Evolutionary conservation across 2,113 vertebrate species (phyloP), one percentile per base, ranked within the genome.

Genomic region (Lophius piscatorius): DNA sequence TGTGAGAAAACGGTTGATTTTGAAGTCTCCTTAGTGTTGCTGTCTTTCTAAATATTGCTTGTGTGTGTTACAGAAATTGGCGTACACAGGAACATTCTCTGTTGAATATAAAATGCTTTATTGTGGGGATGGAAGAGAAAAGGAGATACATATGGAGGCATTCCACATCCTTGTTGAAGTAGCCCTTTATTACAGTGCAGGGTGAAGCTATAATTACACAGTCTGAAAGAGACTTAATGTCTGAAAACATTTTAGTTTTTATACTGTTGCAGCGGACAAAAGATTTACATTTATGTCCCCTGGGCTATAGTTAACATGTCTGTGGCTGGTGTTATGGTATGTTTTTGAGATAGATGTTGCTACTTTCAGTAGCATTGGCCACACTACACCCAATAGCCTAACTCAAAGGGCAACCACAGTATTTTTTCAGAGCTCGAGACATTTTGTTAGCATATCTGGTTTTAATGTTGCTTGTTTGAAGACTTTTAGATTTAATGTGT

Each of bases 111-210:
- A 12, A 52, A 48, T 33, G 16, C 35, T 47, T 70, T 40, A 26
- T 74, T 52, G 48, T 36, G 73, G 66, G 73, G 57, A 75, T 51
- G 72, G 69, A 67, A 13, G 45, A 56, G 22, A 70, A 38, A 23
- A 31, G 36, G 41, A 73, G 69, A 58, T 45, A 41, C 57, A 63
- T 61, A 82, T 72, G 70, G 78, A 78, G 71, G 76, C 65, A 72
- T 70, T 80, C 78, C 72, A 67, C 75, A 66, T 85, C 84, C 80
- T 83, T 44, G 83, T 85, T 77, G 78, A 86, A 87, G 79, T 75
- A 51, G 67, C 75, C 82, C 69, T 63, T 91, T 85, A 91, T 91
- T 89, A 87, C 81, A 71, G 76, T 64, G 69, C 63, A 80, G 70
- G 69, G 65, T 75, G 63, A 82, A 80, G 72, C 74, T 89, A 74